A percentile compares a stretch with the other conserved stretches of the same genome.
These are phyloP conservation scores for Tokudaia muenninki DNA, from an alignment of 2,797 vertebrate species.

Conservation along the genomic window DNA sequence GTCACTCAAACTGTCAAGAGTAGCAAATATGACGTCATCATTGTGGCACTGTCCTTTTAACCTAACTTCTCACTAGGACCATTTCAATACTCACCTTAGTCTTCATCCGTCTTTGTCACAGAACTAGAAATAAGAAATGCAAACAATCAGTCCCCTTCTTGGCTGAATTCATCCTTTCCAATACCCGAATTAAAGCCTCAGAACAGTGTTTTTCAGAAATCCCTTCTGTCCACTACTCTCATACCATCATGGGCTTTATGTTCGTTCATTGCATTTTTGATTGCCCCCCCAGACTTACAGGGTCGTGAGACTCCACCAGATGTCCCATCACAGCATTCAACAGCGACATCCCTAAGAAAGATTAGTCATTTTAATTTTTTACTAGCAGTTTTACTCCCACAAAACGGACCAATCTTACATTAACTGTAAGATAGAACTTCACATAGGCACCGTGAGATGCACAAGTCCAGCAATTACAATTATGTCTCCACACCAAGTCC, in stretches of 20 bases:
- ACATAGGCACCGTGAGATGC: neutral
- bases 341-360: neutral
- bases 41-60: constrained; percentile 85
- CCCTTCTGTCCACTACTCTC: constrained; percentile 98
- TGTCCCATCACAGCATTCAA: neutral
- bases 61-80: rapidly evolving
- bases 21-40: constrained; percentile 99
- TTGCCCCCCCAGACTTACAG: neutral
- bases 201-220: constrained; percentile 93
- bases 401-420: neutral
- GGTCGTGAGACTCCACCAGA: neutral
- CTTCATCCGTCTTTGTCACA: neutral
- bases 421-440: rapidly evolving
- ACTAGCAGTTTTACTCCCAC: neutral
- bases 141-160: rapidly evolving
- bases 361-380: neutral
- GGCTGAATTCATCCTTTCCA: rapidly evolving
- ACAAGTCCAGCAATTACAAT: too few relatives aligned
- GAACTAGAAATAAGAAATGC: constrained; percentile 55
- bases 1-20: constrained; percentile 95
- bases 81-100: constrained; percentile 71
- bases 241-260: constrained; percentile 89
- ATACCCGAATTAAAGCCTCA: constrained; percentile 89
- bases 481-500: neutral
- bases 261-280: rapidly evolving